Percentiles rank a stretch among this genome's conserved stretches.
Conservation (phyloP, 2,797 vertebrate genomes). For the Staurois parvus region DNA sequence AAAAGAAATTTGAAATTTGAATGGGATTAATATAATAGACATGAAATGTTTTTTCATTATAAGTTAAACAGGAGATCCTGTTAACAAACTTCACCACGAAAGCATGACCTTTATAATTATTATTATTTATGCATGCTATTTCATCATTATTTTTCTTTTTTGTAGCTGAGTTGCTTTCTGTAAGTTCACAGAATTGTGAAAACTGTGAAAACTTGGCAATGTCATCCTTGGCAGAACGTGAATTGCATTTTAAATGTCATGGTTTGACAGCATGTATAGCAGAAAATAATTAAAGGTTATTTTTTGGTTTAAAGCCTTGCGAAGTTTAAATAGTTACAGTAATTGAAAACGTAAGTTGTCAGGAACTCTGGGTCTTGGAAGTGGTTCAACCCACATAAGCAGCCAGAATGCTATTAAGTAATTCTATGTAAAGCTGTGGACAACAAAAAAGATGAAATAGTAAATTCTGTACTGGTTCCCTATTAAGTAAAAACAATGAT, state of each 20-base stretch:
- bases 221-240: constrained; percentile 48
- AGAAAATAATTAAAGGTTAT: constrained; percentile 60
- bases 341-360: constrained; percentile 59
- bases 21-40: constrained; percentile 7
- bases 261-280: constrained; percentile 57
- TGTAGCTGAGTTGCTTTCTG: not conserved
- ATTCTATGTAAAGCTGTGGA: constrained; percentile 21
- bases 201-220: constrained; percentile 58
- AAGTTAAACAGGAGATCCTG: constrained; percentile 15
- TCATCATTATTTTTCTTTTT: constrained; percentile 39
- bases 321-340: constrained; percentile 58
- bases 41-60: constrained; percentile 29
- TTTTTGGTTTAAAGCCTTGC: constrained; percentile 55
- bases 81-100: constrained; percentile 34
- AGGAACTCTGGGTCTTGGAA: constrained; percentile 47
- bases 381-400: constrained; percentile 45
- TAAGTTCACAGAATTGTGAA: constrained; percentile 58
- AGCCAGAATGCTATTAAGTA: constrained; percentile 11
- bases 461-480: constrained; percentile 1
- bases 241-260: constrained; percentile 61
- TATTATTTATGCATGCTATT: constrained; percentile 50
- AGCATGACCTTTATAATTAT: constrained; percentile 55
- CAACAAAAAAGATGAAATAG: not conserved
- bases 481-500: not conserved
- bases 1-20: no score